Percentiles rank a stretch among this genome's conserved stretches.
Evolutionary conservation across 1,140 invertebrate genomes (phyloP).

Genomic region (Drosophila kohkoa): DNA sequence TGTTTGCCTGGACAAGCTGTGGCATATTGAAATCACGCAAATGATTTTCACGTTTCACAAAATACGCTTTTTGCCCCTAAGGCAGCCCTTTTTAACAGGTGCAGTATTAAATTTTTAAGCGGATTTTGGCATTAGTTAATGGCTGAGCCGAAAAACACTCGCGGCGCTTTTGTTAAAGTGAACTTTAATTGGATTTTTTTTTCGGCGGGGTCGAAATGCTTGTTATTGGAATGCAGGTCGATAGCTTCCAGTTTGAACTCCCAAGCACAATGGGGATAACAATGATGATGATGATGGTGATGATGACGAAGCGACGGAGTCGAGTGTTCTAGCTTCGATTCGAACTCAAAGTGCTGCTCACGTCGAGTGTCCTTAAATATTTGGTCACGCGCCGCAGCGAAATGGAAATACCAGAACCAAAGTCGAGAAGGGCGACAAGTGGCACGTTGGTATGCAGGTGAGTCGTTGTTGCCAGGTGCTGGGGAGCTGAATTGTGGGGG

Average conservation of each 20-base stretch:
- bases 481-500: background rate
- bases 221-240: conserved; percentile 53
- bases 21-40: conserved; percentile 30
- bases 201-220: background rate
- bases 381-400: conserved; percentile 73
- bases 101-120: conserved; percentile 77
- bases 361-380: conserved; percentile 77
- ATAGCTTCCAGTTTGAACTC: conserved; percentile 48
- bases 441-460: conserved; percentile 61
- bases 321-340: conserved; percentile 21
- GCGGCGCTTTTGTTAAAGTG: conserved; percentile 47
- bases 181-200: conserved; percentile 75
- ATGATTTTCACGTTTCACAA: conserved; percentile 26
- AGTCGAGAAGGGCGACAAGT: conserved; percentile 43
- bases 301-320: background rate
- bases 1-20: conserved; percentile 3
- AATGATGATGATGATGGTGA: background rate
- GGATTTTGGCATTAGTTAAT: conserved; percentile 79
- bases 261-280: background rate
- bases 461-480: background rate
- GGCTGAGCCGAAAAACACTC: conserved; percentile 54
- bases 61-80: conserved; percentile 13
- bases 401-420: conserved; percentile 45
- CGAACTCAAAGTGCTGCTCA: conserved; percentile 64
- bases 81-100: conserved; percentile 46